These are phyloP conservation scores for Halocynthia roretzi DNA, from an alignment of 23 tunicate species.

Conservation along the genomic window DNA sequence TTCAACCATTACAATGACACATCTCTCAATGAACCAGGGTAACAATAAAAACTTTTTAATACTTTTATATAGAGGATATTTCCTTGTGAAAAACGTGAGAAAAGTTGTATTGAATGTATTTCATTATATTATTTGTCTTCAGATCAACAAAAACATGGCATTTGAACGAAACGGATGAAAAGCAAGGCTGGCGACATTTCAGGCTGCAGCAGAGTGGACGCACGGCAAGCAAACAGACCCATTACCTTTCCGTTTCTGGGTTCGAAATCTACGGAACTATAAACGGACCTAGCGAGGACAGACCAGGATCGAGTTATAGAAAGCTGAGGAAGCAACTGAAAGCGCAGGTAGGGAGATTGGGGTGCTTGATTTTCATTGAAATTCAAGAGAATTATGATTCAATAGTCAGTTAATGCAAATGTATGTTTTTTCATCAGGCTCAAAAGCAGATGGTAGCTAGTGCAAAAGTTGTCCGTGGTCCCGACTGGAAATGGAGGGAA, in stretches of 20 bases:
- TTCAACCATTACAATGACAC: conserved; percentile 56
- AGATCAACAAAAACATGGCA: conserved; percentile 90
- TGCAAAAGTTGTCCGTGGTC: conserved; percentile 69
- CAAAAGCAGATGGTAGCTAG: conserved; percentile 80
- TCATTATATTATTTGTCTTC: neutral
- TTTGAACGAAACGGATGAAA: conserved; percentile 31
- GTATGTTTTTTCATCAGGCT: conserved; percentile 29
- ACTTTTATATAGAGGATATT: neutral
- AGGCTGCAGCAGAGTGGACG: conserved; percentile 83
- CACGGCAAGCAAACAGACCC: conserved; percentile 77
- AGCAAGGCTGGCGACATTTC: conserved; percentile 80
- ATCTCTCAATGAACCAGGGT: conserved; percentile 91
- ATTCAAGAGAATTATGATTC: too few species aligned
- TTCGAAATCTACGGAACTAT: conserved; percentile 80
- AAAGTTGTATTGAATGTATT: too few species aligned
- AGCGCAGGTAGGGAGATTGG: conserved; percentile 31
- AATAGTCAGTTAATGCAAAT: neutral
- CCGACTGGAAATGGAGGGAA: conserved; percentile 96
- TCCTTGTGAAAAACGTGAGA: too few species aligned
- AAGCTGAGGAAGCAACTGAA: conserved; percentile 71
- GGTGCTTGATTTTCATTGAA: neutral
- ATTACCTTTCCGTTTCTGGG: conserved; percentile 73
- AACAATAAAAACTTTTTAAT: neutral
- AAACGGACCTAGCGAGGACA: conserved; percentile 57
- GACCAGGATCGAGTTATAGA: conserved; percentile 47